Conservation (phyloP, 1,140 invertebrate genomes). For the Lineus longissimus region DNA sequence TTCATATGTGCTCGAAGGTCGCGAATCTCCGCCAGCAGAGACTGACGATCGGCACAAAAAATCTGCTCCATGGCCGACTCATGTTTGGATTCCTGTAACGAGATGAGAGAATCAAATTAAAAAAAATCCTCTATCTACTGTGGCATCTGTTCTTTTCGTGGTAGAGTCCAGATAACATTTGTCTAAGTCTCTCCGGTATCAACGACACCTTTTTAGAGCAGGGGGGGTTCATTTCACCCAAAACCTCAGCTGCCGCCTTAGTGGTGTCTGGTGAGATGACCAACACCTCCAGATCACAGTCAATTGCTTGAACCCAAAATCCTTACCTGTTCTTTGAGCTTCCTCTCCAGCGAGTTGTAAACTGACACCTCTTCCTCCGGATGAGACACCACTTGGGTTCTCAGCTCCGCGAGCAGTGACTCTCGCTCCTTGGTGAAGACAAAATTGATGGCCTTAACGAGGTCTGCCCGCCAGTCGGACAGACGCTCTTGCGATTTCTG, state of each 20-base stretch:
- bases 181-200: too few relatives aligned
- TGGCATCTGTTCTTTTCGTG: too few relatives aligned
- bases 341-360: conserved; percentile 33
- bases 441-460: conserved; percentile 35
- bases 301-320: too few relatives aligned
- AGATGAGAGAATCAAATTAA: neutral
- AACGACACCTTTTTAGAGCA: too few relatives aligned
- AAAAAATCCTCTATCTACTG: too few relatives aligned
- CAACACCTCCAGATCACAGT: too few relatives aligned
- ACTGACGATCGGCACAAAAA: conserved; percentile 40
- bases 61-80: conserved; percentile 37
- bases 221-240: too few relatives aligned
- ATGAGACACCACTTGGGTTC: conserved; percentile 28
- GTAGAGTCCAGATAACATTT: too few relatives aligned
- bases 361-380: conserved; percentile 21
- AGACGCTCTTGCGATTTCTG: conserved; percentile 15
- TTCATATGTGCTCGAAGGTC: conserved; percentile 29
- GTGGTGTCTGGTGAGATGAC: too few relatives aligned
- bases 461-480: conserved; percentile 40
- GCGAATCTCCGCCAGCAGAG: conserved; percentile 40
- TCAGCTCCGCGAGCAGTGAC: conserved; percentile 33
- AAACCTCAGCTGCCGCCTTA: too few relatives aligned
- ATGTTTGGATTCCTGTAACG: conserved; percentile 36
- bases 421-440: conserved; percentile 38
- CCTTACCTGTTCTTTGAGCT: conserved; percentile 30